Evolutionary conservation across 2,113 vertebrate genomes (phyloP).

Genomic region (Rutilus rutilus): DNA sequence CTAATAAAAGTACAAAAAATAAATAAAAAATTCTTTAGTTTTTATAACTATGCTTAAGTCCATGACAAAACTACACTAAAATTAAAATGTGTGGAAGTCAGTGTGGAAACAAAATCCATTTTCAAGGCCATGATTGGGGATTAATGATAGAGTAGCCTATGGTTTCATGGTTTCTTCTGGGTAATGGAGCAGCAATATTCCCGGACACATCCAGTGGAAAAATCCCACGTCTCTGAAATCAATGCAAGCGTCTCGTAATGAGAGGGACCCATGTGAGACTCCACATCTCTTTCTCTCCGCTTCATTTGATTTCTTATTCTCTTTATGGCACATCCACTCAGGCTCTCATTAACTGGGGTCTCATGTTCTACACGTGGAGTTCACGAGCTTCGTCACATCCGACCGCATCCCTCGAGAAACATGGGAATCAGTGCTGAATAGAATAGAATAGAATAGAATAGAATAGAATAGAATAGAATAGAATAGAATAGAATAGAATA

Average conservation of each 20-base stretch:
- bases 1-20: too few relatives aligned
- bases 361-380: not conserved
- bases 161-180: not conserved
- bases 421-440: constrained; percentile 2
- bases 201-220: not conserved
- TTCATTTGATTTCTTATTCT: constrained; percentile 34
- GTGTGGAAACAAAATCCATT: too few relatives aligned
- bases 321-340: constrained; percentile 3
- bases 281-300: not conserved
- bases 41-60: too few relatives aligned
- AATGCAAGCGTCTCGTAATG: not conserved
- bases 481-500: too few relatives aligned
- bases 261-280: not conserved
- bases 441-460: too few relatives aligned
- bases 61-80: too few relatives aligned
- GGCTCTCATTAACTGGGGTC: constrained; percentile 32
- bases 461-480: too few relatives aligned
- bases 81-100: too few relatives aligned
- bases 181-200: not conserved
- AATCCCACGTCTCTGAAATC: not conserved
- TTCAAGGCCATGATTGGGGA: too few relatives aligned
- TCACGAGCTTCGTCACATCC: not conserved
- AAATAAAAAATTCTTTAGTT: too few relatives aligned
- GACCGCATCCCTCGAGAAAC: not conserved
- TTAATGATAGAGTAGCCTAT: too few relatives aligned